Evolutionary conservation across 2,113 vertebrate species (phyloP), one percentile per base, ranked within the genome.

Genomic region (Hippocampus mohnikei): DNA sequence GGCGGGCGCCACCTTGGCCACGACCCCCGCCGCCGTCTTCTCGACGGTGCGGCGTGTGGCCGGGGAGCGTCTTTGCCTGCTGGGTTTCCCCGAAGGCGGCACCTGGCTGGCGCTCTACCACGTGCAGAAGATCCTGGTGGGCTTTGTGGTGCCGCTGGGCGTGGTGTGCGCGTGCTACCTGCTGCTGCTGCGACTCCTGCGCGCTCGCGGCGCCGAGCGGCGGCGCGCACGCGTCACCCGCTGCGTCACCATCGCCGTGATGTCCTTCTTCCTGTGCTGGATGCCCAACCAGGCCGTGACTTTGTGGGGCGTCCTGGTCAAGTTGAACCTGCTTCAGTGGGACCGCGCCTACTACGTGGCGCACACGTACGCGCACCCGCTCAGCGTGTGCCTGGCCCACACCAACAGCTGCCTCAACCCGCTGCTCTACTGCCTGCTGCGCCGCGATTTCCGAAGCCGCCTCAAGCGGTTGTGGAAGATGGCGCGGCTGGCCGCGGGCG

Each of bases 341-440:
- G 88, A 92, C 78, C 78, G 71, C 7, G 71, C 91, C 0, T 94
- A 93, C 61, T 94, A 93, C 73, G 72, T 85, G 5, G 85, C 90
- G 52, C 93, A 94, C 72, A 91, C 91, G 0, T 93, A 93, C n/a
- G 89, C 89, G 62, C 93, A 93, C 84, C 93, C 93, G 0, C 81
- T 93, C 63, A 93, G 92, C 5, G 91, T 94, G 27, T 93, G 92
- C 44, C 74, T 94, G 60, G 93, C 92, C 18, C 93, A 94, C 80
- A 84, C 91, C 33, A 93, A 92, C 87, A 93, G 93, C 81, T 94
- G 93, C 71, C 83, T 93, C n/a, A 94, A 94, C 78, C 92, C 92
- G 0, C 66, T 93, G 1, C 91, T 94, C 50, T 93, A 94, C 83
- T 93, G 92, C 71, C 89, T 93, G n/a, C 90, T 88, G 87, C 87